Percentiles rank a stretch among this genome's conserved stretches.
These are phyloP conservation scores for Haliclystus octoradiatus DNA, from an alignment of 30 jellyfish, hydroid and myxozoan species.

Conservation along the genomic window DNA sequence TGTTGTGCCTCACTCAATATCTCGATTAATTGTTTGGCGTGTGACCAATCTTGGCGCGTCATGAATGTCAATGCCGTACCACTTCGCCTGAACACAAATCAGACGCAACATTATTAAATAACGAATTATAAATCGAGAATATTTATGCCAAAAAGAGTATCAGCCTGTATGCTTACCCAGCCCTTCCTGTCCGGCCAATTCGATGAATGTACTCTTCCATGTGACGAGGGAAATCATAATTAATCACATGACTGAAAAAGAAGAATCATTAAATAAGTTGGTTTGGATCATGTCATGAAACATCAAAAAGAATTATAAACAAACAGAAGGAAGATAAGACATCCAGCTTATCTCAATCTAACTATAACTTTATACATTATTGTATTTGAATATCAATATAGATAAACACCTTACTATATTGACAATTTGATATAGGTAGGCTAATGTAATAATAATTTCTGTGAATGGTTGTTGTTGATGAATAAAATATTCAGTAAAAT, in stretches of 20 bases:
- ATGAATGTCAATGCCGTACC: constrained; percentile 93
- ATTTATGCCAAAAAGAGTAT: neutral
- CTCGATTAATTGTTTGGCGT: constrained; percentile 74
- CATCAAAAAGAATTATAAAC: neutral
- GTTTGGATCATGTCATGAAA: neutral
- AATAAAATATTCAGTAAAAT: too few relatives aligned
- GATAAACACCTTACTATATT: too few relatives aligned
- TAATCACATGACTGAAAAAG: constrained; percentile 60
- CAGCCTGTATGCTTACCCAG: constrained; percentile 45
- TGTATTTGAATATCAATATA: too few relatives aligned
- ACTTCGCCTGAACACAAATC: constrained; percentile 29
- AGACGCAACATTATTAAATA: neutral
- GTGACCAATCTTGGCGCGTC: constrained; percentile 93
- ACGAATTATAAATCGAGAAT: neutral
- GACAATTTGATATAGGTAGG: too few relatives aligned
- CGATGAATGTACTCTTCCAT: constrained; percentile 97
- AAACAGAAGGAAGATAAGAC: too few relatives aligned
- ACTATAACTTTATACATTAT: too few relatives aligned
- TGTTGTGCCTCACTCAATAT: constrained; percentile 91
- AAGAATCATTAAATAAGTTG: neutral
- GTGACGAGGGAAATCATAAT: constrained; percentile 91
- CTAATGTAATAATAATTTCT: too few relatives aligned
- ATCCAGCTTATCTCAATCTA: too few relatives aligned
- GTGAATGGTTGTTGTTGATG: too few relatives aligned
- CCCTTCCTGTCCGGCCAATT: constrained; percentile 98